Conservation (phyloP, 2,797 vertebrate genomes). For the Cryptoprocta ferox region DNA sequence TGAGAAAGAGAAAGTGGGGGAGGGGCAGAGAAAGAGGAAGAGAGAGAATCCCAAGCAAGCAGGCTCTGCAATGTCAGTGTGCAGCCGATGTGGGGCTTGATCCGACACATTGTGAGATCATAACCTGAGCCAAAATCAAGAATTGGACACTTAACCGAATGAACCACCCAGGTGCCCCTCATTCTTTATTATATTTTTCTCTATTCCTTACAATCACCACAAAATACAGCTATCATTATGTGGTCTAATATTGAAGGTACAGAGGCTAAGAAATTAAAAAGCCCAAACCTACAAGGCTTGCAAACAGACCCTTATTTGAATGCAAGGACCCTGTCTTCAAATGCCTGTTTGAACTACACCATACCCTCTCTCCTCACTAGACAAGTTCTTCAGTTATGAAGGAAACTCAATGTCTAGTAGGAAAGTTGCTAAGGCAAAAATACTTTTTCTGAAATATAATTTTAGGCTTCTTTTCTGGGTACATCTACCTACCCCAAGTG, state of each 20-base stretch:
- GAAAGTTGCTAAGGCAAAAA: not conserved
- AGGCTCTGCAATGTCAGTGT: too few relatives aligned
- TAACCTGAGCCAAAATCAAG: too few relatives aligned
- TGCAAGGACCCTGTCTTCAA: not conserved
- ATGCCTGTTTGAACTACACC: not conserved
- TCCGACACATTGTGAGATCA: too few relatives aligned
- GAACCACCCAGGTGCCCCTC: not conserved
- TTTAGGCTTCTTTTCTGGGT: not conserved
- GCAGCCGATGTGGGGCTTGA: too few relatives aligned
- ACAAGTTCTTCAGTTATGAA: not conserved
- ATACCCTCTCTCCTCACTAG: not conserved
- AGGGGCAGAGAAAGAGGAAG: too few relatives aligned
- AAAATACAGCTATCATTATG: not conserved
- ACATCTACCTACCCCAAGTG: not conserved
- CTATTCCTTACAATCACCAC: not conserved
- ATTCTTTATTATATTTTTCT: not conserved
- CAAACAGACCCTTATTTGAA: not conserved
- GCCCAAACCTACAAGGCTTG: not conserved
- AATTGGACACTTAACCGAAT: too few relatives aligned
- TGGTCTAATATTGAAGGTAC: not conserved
- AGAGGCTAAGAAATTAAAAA: not conserved
- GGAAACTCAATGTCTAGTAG: not conserved
- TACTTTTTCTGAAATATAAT: not conserved
- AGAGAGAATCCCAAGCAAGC: too few relatives aligned
- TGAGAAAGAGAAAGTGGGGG: too few relatives aligned